A percentile compares a stretch with the other conserved stretches of the same genome.
These are phyloP conservation scores for Threskiornis aethiopicus DNA, from an alignment of 2,797 vertebrate genomes.

Conservation along the genomic window DNA sequence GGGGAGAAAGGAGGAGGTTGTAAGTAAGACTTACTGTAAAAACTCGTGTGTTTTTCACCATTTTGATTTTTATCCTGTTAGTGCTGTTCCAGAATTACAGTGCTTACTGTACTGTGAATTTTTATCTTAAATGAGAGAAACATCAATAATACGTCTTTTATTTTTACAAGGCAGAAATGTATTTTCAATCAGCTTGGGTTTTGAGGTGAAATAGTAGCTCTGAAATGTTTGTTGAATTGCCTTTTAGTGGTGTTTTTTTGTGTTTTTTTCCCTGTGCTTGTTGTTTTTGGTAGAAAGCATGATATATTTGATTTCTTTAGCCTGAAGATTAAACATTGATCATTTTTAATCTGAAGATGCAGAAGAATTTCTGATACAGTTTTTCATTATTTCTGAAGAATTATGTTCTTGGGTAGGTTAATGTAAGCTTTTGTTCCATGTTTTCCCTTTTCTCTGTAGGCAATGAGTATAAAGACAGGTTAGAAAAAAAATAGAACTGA, in stretches of 20 bases:
- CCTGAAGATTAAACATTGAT: not conserved
- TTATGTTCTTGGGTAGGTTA: not conserved
- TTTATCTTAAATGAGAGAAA: not conserved
- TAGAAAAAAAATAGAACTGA: not conserved
- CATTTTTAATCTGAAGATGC: not conserved
- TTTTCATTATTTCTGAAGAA: not conserved
- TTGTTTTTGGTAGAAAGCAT: not conserved
- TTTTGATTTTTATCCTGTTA: not conserved
- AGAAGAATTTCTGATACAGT: not conserved
- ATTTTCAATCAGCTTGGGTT: not conserved
- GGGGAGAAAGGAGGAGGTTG: not conserved
- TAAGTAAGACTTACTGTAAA: not conserved
- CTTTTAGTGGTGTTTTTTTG: not conserved
- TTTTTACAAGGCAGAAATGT: not conserved
- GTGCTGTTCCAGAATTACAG: not conserved
- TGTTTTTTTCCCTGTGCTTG: not conserved
- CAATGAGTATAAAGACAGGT: not conserved
- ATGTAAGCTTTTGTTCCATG: not conserved
- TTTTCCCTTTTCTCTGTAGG: not conserved
- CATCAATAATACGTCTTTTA: not conserved
- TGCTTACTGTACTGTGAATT: not conserved
- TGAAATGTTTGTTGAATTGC: not conserved
- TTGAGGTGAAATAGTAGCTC: not conserved
- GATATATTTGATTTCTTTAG: not conserved
- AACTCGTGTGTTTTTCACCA: not conserved